Conservation (phyloP, 2,797 vertebrate genomes). For the Aulostomus chinensis region DNA sequence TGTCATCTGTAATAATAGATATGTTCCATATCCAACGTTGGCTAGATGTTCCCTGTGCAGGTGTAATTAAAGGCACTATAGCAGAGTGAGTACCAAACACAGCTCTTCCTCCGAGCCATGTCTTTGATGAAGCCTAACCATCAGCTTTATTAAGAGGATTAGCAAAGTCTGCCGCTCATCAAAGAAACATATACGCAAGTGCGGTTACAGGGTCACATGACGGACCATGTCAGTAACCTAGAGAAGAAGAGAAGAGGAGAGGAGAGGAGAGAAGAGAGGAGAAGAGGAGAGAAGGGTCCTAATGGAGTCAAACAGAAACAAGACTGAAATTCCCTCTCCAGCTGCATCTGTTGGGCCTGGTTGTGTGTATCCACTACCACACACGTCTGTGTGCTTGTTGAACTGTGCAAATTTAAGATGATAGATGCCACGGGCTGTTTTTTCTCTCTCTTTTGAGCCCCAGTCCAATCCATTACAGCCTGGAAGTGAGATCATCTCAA, state of each 20-base stretch:
- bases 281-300: not conserved
- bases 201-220: slow-evolving; percentile 40
- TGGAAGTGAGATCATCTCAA: slow-evolving; percentile 31
- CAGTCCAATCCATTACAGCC: slow-evolving; percentile 42
- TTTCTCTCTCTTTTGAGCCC: slow-evolving; percentile 20
- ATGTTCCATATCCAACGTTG: slow-evolving; percentile 9
- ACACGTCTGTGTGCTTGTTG: slow-evolving; percentile 27
- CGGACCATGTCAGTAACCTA: no score
- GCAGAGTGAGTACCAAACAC: slow-evolving; percentile 22
- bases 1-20: slow-evolving; percentile 18
- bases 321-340: slow-evolving; percentile 69
- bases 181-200: slow-evolving; percentile 34
- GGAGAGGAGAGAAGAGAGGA: not conserved
- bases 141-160: slow-evolving; percentile 60
- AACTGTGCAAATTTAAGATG: slow-evolving; percentile 53
- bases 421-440: slow-evolving; percentile 42
- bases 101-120: slow-evolving; percentile 49
- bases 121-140: slow-evolving; percentile 61
- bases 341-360: slow-evolving; percentile 58
- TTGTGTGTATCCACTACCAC: slow-evolving; percentile 23
- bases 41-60: slow-evolving; percentile 28
- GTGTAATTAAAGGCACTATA: slow-evolving; percentile 38
- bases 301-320: slow-evolving; percentile 31
- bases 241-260: not conserved
- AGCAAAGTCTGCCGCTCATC: slow-evolving; percentile 45